Conservation (phyloP, 1,140 invertebrate genomes). For the Drosophila arizonae region DNA sequence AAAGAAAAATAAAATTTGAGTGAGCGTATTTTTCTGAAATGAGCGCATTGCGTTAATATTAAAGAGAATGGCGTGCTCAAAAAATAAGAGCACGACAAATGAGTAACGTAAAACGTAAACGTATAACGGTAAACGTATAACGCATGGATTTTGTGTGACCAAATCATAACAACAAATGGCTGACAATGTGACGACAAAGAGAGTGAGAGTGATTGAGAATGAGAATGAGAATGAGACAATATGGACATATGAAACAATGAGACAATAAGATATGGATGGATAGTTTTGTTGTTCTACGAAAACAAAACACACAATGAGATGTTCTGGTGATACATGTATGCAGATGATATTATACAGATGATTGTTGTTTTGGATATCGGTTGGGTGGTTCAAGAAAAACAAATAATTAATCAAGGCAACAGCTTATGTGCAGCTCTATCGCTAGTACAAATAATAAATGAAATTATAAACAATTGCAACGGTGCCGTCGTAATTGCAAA, state of each 20-base stretch:
- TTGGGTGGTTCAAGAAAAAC: constrained; percentile 16
- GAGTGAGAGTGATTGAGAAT: background rate
- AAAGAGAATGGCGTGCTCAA: constrained; percentile 32
- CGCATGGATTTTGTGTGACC: constrained; percentile 62
- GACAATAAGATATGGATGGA: constrained; percentile 12
- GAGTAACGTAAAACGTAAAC: constrained; percentile 67
- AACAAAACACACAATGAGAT: constrained; percentile 36
- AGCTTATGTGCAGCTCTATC: constrained; percentile 50
- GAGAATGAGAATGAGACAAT: constrained; percentile 14
- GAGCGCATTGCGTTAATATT: constrained; percentile 53
- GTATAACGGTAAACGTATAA: constrained; percentile 47
- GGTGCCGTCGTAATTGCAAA: constrained; percentile 39
- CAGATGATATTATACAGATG: constrained; percentile 38
- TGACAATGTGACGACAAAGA: constrained; percentile 36
- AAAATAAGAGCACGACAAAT: constrained; percentile 37
- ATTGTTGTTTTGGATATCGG: constrained; percentile 13
- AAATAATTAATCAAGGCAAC: constrained; percentile 31
- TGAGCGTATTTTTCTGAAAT: constrained; percentile 61
- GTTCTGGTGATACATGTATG: constrained; percentile 8
- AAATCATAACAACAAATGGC: constrained; percentile 64
- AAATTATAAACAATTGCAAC: constrained; percentile 22
- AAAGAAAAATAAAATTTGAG: constrained; percentile 75
- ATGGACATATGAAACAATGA: constrained; percentile 25
- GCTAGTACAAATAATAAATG: constrained; percentile 20
- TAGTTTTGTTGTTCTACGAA: constrained; percentile 10